Base-by-base conservation (phyloP, 2,113 vertebrate genomes). In the Motacilla tschutschensis region DNA sequence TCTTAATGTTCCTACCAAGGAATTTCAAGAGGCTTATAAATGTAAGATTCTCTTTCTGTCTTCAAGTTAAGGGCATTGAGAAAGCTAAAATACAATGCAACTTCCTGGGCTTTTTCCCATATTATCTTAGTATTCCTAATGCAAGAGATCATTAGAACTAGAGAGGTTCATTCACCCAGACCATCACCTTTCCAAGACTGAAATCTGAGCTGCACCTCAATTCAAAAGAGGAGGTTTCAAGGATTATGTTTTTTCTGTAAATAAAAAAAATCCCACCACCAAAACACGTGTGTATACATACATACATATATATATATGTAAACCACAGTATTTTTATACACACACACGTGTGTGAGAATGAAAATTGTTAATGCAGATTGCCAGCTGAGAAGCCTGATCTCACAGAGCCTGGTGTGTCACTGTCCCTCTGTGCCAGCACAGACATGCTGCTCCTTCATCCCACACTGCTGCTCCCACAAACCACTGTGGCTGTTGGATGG, bases 31-130 rank as follows among this genome's bases (percentile, higher is more conserved):
- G 14, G 14, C 28, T 81, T 58, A 18, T 43, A 66, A 58, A 59
- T n/a, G 24, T 55, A 58, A 84, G 14, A 13, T 29, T 31, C 11
- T 44, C 20, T 74, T 84, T 28, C 40, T 40, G 1, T 38, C 13
- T 58, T 26, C 16, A 50, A 15, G 7, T 33, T 60, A 47, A 57
- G 17, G 29, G n/a, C 51, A 50, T 19, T 40, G 33, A 53, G 43
- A n/a, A 87, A 83, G 57, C 26, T 78, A 87, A 83, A 85, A 43
- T 72, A 59, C 31, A 36, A 18, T 75, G 43, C 54, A 59, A 21
- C 11, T 41, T 85, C 7, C 2, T 17, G 15, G 1, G 1, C 1
- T 35, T 67, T 71, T 73, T 74, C 33, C 25, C 12, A 0, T 64
- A 29, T 66, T 69, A 71, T 51, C 20, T 55, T 80, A 41, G 12